Conservation (phyloP, 2,888 invertebrate species). For the Troides helena region DNA sequence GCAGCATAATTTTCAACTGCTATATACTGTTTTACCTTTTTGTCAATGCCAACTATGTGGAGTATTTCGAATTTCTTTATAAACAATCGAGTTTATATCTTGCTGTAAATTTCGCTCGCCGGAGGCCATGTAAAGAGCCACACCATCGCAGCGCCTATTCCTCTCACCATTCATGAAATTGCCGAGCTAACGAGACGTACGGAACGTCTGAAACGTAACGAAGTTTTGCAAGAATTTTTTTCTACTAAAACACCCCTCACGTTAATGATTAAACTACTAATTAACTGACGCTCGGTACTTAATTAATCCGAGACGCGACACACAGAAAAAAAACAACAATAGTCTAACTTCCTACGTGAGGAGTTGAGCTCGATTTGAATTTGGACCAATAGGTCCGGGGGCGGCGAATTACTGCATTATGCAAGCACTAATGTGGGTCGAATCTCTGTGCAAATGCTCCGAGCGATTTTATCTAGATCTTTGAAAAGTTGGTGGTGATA, state of each 20-base stretch:
- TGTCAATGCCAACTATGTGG: not conserved
- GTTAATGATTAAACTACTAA: conserved; percentile 19
- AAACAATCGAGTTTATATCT: not conserved
- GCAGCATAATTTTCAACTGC: conserved; percentile 2
- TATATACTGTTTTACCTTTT: not conserved
- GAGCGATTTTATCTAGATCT: conserved; percentile 42
- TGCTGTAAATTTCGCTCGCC: not conserved
- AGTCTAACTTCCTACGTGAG: conserved; percentile 29
- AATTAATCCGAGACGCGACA: conserved; percentile 20
- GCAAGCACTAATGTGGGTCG: conserved; percentile 50
- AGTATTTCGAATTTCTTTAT: not conserved
- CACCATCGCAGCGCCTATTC: not conserved
- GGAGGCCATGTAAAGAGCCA: not conserved
- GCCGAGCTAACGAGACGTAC: not conserved
- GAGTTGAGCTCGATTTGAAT: conserved; percentile 45
- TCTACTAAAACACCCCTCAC: conserved; percentile 10
- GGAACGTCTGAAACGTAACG: not conserved
- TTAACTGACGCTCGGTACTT: conserved; percentile 14
- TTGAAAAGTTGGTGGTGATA: conserved; percentile 31
- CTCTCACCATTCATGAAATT: not conserved
- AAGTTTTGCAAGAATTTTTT: not conserved
- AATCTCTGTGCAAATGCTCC: conserved; percentile 41
- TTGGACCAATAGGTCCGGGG: conserved; percentile 38
- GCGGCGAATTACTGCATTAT: conserved; percentile 45
- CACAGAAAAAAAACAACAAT: conserved; percentile 15